Evolutionary conservation across 2,797 vertebrate species (phyloP), one percentile per base, ranked within the genome.

Genomic region (Valencia hispanica): DNA sequence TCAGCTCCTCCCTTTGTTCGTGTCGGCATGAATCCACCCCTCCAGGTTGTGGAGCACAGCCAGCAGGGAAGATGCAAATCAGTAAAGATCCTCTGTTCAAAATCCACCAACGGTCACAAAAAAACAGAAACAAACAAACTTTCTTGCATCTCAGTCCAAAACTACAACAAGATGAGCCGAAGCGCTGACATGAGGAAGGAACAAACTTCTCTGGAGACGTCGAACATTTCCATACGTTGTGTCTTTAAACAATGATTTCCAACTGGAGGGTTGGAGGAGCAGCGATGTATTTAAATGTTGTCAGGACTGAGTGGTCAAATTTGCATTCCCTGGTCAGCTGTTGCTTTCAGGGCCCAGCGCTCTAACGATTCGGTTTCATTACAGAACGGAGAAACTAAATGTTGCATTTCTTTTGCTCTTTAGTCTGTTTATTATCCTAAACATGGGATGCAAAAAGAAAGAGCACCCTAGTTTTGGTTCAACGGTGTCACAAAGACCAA

Each of bases 1-100:
- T 75, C 68, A 22, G 63, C 8, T 77, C 78, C 74, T 68, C 63
- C 72, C 83, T 85, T 79, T 83, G 83, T 77, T 77, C 55, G 3
- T 0, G 48, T 12, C 27, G 0, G 65, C 66, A 72, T 74, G 82
- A 89, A 77, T 59, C 43, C 27, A 2, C 50, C 69, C 72, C 1
- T 51, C 20, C 73, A 4, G 74, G 69, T 65, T 70, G 50, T 25
- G 68, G 59, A 86, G 73, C 47, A 53, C 15, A 43, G 77, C 77
- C 81, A 79, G 74, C 61, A 15, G 68, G 34, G 18, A 50, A 5
- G 45, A 27, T 83, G 86, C 87, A 87, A 90, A 90, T 84, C 0
- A 57, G 47, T 34, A 69, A n/a, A 74, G 41, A 30, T 63, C 36
- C 57, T 27, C 43, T 0, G 45, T 41, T 79, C 12, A 57, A 73